A percentile compares a stretch with the other conserved stretches of the same genome.
These are phyloP conservation scores for Drosophila murphyi DNA, from an alignment of 1,140 invertebrate genomes.

Conservation along the genomic window DNA sequence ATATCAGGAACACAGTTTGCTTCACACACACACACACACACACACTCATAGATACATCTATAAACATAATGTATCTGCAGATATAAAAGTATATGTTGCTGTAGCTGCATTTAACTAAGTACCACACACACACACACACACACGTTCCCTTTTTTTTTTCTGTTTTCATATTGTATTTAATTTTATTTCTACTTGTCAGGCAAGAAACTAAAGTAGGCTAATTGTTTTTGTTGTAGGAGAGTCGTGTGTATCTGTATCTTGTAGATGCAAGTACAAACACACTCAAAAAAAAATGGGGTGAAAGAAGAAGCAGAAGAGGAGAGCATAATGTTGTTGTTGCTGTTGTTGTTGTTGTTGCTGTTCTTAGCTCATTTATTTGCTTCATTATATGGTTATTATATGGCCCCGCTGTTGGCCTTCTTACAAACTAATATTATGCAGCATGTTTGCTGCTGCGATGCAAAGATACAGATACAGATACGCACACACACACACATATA, in stretches of 20 bases:
- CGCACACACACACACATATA: background rate
- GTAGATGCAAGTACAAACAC: conserved; percentile 8
- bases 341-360: conserved; percentile 41
- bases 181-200: conserved; percentile 79
- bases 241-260: conserved; percentile 17
- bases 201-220: conserved; percentile 81
- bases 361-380: conserved; percentile 80
- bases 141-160: conserved; percentile 14
- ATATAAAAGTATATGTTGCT: background rate
- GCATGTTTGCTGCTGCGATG: conserved; percentile 66
- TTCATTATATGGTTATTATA: conserved; percentile 79
- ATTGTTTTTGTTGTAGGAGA: conserved; percentile 73
- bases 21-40: conserved; percentile 4
- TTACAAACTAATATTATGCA: conserved; percentile 82
- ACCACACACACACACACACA: conserved; percentile 8
- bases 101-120: conserved; percentile 70
- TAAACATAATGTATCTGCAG: conserved; percentile 8
- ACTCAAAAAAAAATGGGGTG: background rate
- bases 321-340: conserved; percentile 48
- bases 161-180: conserved; percentile 65
- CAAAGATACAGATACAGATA: conserved; percentile 64
- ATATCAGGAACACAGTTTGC: conserved; percentile 18
- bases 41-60: background rate
- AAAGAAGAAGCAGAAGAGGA: conserved; percentile 1
- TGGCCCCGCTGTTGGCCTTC: conserved; percentile 53